Base-by-base conservation (phyloP, 2,888 invertebrate species). In the Axea sp. region DNA sequence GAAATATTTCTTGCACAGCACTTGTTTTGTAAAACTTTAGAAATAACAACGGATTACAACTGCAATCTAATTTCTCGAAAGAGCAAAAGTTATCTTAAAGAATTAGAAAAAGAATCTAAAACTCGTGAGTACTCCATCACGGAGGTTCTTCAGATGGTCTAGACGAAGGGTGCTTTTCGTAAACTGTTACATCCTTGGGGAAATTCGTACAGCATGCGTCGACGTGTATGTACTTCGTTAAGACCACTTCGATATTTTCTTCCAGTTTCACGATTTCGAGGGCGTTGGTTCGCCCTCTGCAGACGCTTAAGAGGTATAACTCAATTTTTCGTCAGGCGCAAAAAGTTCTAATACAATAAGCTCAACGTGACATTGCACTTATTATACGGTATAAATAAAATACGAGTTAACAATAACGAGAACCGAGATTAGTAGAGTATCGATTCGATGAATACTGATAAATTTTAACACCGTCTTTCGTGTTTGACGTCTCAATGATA, bases 311-410 rank as follows among this genome's bases (percentile, higher is more conserved):
- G 75, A 75, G 73, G 73, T 74, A 73, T 83, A 82, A 85, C 83
- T 83, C 81, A 83, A 85, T 86, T 84, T 83, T 81, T 65, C 71
- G 55, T 11, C 47, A 51, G 60, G 9, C 64, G 43, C 72, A 49
- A 53, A 74, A 79, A 80, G 78, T 67, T 79, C 77, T 83, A 82
- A 84, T 82, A 78, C 76, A 80, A 85, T 84, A 82, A 82, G 71
- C 53, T 62, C 41, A 65, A 81, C 80, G 81, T 81, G 81, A 81
- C 79, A 72, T 53, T 75, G 68, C 49, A 65, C 72, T 30, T 22
- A 5, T 9, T n/a, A 22, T 5, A 2, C 30, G 49, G 14, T 39
- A 31, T 33, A 43, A 41, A 41, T 30, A 39, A 30, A 5, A 9
- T 2, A 14, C 9, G 14, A 7, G 14, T n/a, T 30, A 65, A 55